These are phyloP conservation scores for Gallinago paraguaiae DNA, from an alignment of 2,113 vertebrate species.

Conservation along the genomic window DNA sequence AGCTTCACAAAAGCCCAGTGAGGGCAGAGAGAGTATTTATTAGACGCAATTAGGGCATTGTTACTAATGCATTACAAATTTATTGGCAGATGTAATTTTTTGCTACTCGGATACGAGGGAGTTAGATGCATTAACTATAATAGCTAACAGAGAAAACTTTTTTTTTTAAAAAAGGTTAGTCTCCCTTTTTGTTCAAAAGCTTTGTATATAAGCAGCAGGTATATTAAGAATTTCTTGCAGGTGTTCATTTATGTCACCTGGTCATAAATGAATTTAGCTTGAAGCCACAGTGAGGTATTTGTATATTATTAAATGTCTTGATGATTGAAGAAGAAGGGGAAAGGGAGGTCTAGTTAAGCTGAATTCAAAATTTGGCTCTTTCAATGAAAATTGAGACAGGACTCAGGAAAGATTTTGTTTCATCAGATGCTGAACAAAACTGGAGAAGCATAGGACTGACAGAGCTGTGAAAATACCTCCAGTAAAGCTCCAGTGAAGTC, in stretches of 20 bases:
- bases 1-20: slow-evolving; percentile 16
- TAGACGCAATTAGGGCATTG: background rate
- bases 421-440: background rate
- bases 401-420: background rate
- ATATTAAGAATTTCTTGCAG: background rate
- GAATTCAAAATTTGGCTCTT: background rate
- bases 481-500: background rate
- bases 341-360: background rate
- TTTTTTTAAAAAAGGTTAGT: background rate
- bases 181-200: background rate
- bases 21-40: slow-evolving; percentile 13
- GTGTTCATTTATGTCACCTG: background rate
- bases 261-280: background rate
- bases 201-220: background rate
- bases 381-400: background rate
- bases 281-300: background rate
- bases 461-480: background rate
- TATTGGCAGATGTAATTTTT: background rate
- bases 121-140: background rate
- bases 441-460: background rate
- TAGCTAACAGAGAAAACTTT: background rate
- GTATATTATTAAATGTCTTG: background rate
- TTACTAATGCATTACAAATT: slow-evolving; percentile 14
- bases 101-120: background rate
- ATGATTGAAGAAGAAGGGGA: background rate